Conservation (phyloP, 2,797 vertebrate species). For the Ambastaia sidthimunki region DNA sequence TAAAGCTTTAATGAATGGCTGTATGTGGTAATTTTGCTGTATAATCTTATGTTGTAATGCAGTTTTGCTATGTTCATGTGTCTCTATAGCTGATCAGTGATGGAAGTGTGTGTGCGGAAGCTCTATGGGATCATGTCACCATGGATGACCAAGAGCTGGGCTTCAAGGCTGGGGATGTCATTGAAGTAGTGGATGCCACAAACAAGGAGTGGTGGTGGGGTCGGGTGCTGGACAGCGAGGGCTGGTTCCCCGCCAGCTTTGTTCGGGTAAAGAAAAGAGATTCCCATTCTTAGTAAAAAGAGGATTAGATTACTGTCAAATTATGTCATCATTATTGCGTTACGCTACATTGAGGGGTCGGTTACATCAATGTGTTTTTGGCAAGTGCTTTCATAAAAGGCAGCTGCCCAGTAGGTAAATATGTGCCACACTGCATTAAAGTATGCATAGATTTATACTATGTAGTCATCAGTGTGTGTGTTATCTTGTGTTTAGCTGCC, state of each 20-base stretch:
- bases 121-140: slow-evolving; percentile 97
- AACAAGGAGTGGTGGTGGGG: slow-evolving; percentile 99
- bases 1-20: neutral
- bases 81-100: slow-evolving; percentile 91
- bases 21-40: neutral
- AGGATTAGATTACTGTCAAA: slow-evolving; percentile 16
- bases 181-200: slow-evolving; percentile 95
- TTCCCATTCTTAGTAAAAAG: slow-evolving; percentile 13
- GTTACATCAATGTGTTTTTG: neutral
- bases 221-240: slow-evolving; percentile 89
- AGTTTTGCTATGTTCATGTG: slow-evolving; percentile 12
- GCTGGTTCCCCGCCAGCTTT: slow-evolving; percentile 97
- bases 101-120: slow-evolving; percentile 94
- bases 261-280: slow-evolving; percentile 81
- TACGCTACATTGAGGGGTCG: neutral
- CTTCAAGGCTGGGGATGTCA: slow-evolving; percentile 94
- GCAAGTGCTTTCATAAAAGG: neutral
- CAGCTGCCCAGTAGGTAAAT: neutral
- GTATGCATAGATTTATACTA: neutral
- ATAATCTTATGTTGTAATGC: neutral
- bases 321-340: slow-evolving; percentile 17
- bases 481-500: neutral
- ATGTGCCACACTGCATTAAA: neutral
- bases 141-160: slow-evolving; percentile 98
- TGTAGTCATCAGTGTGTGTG: neutral